phyloP scores from a whole-genome alignment of 1,140 invertebrate species.

The Proctacanthus coquilletti region DNA sequence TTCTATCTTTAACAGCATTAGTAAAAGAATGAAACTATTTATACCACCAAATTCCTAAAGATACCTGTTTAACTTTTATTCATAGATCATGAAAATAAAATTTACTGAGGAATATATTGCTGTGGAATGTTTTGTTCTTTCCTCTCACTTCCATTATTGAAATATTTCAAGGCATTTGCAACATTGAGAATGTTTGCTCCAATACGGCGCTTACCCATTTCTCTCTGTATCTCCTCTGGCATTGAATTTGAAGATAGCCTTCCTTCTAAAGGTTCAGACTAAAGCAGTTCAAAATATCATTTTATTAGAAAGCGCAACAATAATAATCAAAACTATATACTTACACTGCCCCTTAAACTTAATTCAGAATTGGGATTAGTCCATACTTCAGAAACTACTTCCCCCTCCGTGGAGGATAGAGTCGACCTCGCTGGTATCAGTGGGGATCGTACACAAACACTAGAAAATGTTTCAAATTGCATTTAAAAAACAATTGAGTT shows the following conservation, averaged over 20 bases:
- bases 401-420: constrained; percentile 40
- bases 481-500: not conserved
- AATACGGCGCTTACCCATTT: constrained; percentile 41
- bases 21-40: too few species aligned
- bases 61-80: too few species aligned
- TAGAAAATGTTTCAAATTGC: constrained; percentile 15
- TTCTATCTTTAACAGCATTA: too few species aligned
- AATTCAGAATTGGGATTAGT: constrained; percentile 41
- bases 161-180: too few species aligned
- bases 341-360: constrained; percentile 23
- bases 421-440: constrained; percentile 57
- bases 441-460: constrained; percentile 60
- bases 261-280: constrained; percentile 10
- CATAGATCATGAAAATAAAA: too few species aligned
- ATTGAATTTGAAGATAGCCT: constrained; percentile 16
- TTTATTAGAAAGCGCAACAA: constrained; percentile 4
- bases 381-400: constrained; percentile 47
- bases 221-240: constrained; percentile 39
- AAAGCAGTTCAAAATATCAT: not conserved
- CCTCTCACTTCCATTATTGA: too few species aligned
- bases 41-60: too few species aligned
- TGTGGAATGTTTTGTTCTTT: too few species aligned
- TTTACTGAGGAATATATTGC: too few species aligned
- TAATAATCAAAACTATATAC: constrained; percentile 1
- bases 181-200: constrained; percentile 21